phyloP scores from a whole-genome alignment of 2,888 invertebrate species.

The Smittia aterrima region DNA sequence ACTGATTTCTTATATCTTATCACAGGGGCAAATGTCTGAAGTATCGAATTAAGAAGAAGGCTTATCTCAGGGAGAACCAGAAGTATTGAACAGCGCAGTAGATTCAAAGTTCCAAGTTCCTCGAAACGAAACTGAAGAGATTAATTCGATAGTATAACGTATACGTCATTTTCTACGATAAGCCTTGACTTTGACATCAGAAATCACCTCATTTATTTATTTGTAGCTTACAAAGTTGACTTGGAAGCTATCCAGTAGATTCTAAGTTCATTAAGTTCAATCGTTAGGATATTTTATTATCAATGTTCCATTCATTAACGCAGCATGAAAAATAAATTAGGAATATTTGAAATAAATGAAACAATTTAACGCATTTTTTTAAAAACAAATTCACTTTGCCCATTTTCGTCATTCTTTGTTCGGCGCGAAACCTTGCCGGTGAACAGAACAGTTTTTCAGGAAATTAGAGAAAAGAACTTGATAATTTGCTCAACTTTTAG shows the following conservation, averaged over 20 bases:
- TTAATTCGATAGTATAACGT: neutral
- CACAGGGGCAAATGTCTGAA: slow-evolving; percentile 69
- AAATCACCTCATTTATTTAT: neutral
- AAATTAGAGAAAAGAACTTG: too few species aligned
- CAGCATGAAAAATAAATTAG: neutral
- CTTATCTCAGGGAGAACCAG: slow-evolving; percentile 69
- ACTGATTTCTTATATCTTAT: neutral
- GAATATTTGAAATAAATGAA: neutral
- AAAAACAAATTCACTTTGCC: neutral
- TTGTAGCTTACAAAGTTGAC: too few species aligned
- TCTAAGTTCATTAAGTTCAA: neutral
- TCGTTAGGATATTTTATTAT: neutral
- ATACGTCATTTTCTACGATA: neutral
- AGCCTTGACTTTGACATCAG: neutral
- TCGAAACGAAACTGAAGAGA: slow-evolving; percentile 7
- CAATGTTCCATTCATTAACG: neutral
- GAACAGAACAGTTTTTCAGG: too few species aligned
- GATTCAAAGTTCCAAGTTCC: slow-evolving; percentile 28
- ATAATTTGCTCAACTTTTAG: too few species aligned
- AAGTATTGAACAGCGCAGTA: slow-evolving; percentile 48
- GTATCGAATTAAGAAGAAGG: slow-evolving; percentile 66
- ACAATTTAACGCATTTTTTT: neutral
- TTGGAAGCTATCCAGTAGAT: neutral
- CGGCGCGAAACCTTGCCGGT: too few species aligned
- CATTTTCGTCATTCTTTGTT: neutral